A percentile compares a stretch with the other conserved stretches of the same genome.
Conservation (phyloP, 2,888 invertebrate genomes). For the Acanthosoma haemorrhoidale region DNA sequence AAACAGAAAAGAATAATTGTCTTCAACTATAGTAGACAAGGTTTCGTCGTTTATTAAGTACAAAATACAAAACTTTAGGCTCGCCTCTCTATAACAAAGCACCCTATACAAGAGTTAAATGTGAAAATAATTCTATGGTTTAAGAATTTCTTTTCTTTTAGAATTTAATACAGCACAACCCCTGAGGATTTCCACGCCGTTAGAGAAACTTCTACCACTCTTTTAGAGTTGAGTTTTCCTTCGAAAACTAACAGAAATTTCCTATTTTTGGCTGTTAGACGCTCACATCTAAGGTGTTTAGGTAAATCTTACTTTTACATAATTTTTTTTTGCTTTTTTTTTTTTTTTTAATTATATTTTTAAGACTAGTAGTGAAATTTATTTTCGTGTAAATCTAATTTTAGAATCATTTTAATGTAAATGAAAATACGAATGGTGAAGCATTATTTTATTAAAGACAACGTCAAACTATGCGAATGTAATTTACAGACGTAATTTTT, state of each 20-base stretch:
- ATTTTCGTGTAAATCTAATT: not conserved
- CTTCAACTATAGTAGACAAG: not conserved
- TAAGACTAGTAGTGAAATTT: not conserved
- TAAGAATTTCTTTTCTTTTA: conserved; percentile 13
- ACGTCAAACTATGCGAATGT: too few species aligned
- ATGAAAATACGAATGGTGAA: not conserved
- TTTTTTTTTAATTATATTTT: too few species aligned
- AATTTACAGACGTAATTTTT: too few species aligned
- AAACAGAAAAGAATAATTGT: not conserved
- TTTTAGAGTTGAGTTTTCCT: too few species aligned
- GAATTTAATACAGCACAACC: not conserved
- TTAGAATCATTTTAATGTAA: not conserved
- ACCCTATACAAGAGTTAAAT: conserved; percentile 19
- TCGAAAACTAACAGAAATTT: not conserved
- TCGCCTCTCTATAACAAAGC: conserved; percentile 16
- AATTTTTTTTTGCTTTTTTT: too few species aligned
- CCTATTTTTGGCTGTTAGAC: conserved; percentile 1
- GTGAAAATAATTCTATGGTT: conserved; percentile 22
- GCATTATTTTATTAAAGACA: not conserved
- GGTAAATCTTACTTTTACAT: too few species aligned
- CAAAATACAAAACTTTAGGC: conserved; percentile 19
- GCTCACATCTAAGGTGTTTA: not conserved
- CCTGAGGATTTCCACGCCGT: not conserved
- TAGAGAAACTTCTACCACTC: not conserved
- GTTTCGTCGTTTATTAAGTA: not conserved